Percentiles rank a stretch among this genome's conserved stretches.
These are phyloP conservation scores for Amphipoea oculea DNA, from an alignment of 2,888 invertebrate species.

Conservation along the genomic window DNA sequence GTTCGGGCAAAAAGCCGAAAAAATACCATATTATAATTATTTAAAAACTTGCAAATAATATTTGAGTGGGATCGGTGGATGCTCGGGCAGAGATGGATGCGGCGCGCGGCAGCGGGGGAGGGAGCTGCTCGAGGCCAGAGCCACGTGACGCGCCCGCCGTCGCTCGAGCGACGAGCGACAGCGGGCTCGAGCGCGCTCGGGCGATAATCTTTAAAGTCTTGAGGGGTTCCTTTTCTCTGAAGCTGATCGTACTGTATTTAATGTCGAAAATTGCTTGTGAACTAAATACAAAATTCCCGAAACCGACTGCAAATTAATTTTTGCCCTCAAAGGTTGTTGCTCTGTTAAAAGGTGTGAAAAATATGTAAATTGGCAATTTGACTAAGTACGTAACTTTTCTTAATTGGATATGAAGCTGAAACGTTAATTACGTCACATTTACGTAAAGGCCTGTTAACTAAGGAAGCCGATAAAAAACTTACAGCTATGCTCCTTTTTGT, in stretches of 20 bases:
- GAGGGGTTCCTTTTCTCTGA: no score
- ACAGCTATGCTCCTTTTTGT: neutral
- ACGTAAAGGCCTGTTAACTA: neutral
- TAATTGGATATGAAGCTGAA: conserved; percentile 21
- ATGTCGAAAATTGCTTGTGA: neutral
- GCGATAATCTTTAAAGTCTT: no score
- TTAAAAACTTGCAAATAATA: no score
- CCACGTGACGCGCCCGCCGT: no score
- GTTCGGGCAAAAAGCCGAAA: no score
- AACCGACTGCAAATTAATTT: neutral
- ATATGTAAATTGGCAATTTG: conserved; percentile 25
- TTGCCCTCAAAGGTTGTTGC: neutral
- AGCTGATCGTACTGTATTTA: neutral
- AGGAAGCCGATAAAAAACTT: neutral
- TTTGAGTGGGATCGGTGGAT: no score
- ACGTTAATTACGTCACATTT: conserved; percentile 22
- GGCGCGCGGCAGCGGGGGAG: no score
- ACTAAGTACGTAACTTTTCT: conserved; percentile 18
- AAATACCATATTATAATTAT: no score
- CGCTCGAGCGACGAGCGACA: no score
- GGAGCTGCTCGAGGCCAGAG: no score
- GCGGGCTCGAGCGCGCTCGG: no score
- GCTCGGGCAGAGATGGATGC: no score
- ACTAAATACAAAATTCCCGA: neutral
- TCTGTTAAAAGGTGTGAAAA: conserved; percentile 7